A percentile compares a stretch with the other conserved stretches of the same genome.
These are phyloP conservation scores for Erythrocercus mccallii DNA, from an alignment of 2,113 vertebrate genomes.

Conservation along the genomic window DNA sequence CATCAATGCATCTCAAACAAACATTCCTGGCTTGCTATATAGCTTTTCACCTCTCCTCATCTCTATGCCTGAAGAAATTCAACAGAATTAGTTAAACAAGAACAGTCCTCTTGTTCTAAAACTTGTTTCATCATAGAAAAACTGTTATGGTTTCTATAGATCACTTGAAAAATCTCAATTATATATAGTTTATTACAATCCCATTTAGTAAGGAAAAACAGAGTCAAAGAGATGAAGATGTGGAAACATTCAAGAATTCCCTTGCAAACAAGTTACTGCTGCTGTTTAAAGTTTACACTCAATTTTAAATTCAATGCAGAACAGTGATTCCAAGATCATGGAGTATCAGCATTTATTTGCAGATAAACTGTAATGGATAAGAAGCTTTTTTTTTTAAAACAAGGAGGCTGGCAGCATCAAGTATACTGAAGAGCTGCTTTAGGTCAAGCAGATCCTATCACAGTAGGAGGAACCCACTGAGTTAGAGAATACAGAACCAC, in stretches of 20 bases:
- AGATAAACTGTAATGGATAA: background rate
- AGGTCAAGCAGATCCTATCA: background rate
- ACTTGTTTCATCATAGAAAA: background rate
- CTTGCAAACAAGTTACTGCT: background rate
- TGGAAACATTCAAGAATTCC: background rate
- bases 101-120: background rate
- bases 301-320: background rate
- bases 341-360: background rate
- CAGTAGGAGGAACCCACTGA: background rate
- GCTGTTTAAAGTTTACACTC: background rate
- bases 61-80: background rate
- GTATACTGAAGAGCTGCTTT: background rate
- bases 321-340: background rate
- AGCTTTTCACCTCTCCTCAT: background rate
- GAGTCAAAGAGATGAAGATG: background rate
- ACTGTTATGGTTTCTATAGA: background rate
- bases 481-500: background rate
- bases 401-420: background rate
- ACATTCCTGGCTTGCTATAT: background rate
- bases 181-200: background rate
- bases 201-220: background rate
- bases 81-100: background rate
- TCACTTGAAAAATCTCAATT: background rate
- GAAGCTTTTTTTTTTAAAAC: background rate
- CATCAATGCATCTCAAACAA: background rate